These are phyloP conservation scores for Zaprionus africanus DNA, from an alignment of 1,140 invertebrate genomes.

Conservation along the genomic window DNA sequence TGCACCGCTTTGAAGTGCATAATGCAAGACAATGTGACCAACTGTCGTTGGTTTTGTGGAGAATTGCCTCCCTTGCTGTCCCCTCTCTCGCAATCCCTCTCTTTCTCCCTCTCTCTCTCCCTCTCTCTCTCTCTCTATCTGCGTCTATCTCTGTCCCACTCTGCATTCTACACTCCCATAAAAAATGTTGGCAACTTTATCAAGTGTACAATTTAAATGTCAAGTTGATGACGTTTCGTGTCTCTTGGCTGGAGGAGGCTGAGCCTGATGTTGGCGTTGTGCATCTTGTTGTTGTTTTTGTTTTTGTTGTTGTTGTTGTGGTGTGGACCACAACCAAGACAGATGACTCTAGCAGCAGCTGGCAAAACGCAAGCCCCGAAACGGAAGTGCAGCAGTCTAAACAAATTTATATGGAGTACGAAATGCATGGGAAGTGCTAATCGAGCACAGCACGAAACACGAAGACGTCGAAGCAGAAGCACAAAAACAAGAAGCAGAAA, in stretches of 20 bases:
- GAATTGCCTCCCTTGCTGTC: not conserved
- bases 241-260: constrained; percentile 53
- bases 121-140: not conserved
- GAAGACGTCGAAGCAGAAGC: constrained; percentile 29
- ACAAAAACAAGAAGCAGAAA: constrained; percentile 2
- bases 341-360: constrained; percentile 61
- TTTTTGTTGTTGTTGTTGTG: not conserved
- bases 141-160: not conserved
- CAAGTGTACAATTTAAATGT: constrained; percentile 80
- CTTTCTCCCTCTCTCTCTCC: not conserved
- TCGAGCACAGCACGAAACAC: constrained; percentile 68
- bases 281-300: constrained; percentile 20
- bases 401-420: constrained; percentile 62
- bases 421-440: constrained; percentile 73
- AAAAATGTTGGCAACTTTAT: constrained; percentile 80
- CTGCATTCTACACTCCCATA: constrained; percentile 23
- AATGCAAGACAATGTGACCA: constrained; percentile 56
- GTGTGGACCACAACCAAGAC: constrained; percentile 32
- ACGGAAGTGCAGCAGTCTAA: constrained; percentile 80
- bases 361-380: constrained; percentile 53
- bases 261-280: constrained; percentile 37
- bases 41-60: constrained; percentile 29
- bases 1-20: constrained; percentile 29
- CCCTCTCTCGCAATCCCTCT: too few relatives aligned
- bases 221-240: constrained; percentile 75